Percentiles rank a stretch among this genome's conserved stretches.
phyloP scores from a whole-genome alignment of 2,797 vertebrate genomes.

The Vipera latastei region DNA sequence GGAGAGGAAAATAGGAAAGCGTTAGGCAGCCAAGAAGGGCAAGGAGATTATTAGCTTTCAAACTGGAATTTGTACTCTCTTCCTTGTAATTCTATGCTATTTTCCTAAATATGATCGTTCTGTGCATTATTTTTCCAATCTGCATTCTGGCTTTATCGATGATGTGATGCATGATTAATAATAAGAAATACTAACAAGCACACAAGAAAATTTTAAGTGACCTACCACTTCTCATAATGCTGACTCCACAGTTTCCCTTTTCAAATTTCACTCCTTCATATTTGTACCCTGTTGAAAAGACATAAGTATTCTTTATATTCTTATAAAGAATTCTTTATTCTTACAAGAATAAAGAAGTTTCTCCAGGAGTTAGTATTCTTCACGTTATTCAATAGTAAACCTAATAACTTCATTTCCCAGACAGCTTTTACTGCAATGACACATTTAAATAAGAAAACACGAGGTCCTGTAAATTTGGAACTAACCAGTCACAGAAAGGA shows the following conservation, averaged over 20 bases:
- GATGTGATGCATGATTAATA: not conserved
- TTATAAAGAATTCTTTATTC: not conserved
- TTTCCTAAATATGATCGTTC: not conserved
- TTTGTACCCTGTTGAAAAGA: slow-evolving; percentile 82
- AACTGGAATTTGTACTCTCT: not conserved
- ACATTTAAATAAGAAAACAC: not conserved
- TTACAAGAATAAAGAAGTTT: not conserved
- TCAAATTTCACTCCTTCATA: slow-evolving; percentile 94
- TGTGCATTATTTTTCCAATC: not conserved
- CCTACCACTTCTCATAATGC: slow-evolving; percentile 95
- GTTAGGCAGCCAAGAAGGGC: fast-evolving
- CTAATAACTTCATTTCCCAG: not conserved
- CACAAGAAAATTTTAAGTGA: not conserved
- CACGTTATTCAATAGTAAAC: not conserved
- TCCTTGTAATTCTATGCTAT: not conserved
- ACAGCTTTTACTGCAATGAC: not conserved
- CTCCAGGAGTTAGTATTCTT: not conserved
- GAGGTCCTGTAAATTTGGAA: not conserved
- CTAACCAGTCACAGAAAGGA: not conserved
- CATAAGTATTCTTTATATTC: slow-evolving; percentile 5
- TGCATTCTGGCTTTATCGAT: not conserved
- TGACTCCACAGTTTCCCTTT: slow-evolving; percentile 94
- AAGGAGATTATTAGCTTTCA: not conserved
- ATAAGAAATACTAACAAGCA: not conserved
- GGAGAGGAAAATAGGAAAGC: not conserved